Conservation (phyloP, 1,140 invertebrate genomes). For the Melanaphis sacchari region DNA sequence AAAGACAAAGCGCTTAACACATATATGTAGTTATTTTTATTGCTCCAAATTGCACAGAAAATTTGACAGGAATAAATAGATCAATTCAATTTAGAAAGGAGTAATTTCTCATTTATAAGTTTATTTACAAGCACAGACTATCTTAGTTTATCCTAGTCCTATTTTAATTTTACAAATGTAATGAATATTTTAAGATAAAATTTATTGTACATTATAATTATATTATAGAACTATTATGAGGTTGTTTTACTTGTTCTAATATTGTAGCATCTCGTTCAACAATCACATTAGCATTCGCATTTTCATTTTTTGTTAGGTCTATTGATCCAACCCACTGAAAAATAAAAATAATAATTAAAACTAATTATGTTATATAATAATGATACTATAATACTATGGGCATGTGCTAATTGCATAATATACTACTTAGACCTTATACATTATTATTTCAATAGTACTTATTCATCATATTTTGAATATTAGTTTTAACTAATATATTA, state of each 20-base stretch:
- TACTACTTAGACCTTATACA: background rate
- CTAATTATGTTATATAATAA: background rate
- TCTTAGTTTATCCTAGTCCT: too few species aligned
- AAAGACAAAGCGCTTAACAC: too few species aligned
- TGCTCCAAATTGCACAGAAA: background rate
- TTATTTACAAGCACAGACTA: too few species aligned
- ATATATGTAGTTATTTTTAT: background rate
- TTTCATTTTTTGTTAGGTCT: constrained; percentile 87
- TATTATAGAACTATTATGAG: background rate
- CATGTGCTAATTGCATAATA: background rate
- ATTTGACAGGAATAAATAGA: background rate
- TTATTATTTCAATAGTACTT: background rate
- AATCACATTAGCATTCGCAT: constrained; percentile 89
- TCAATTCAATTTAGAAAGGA: background rate
- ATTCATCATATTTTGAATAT: background rate
- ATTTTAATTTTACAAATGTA: background rate
- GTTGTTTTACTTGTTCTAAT: constrained; percentile 75
- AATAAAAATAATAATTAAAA: background rate
- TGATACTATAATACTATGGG: background rate
- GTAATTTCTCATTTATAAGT: background rate
- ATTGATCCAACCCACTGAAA: constrained; percentile 92
- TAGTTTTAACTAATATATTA: background rate
- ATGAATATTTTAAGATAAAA: background rate
- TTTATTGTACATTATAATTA: background rate
- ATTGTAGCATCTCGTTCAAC: constrained; percentile 79